Evolutionary conservation across 2,888 invertebrate species (phyloP).

Genomic region (Elegia similella): DNA sequence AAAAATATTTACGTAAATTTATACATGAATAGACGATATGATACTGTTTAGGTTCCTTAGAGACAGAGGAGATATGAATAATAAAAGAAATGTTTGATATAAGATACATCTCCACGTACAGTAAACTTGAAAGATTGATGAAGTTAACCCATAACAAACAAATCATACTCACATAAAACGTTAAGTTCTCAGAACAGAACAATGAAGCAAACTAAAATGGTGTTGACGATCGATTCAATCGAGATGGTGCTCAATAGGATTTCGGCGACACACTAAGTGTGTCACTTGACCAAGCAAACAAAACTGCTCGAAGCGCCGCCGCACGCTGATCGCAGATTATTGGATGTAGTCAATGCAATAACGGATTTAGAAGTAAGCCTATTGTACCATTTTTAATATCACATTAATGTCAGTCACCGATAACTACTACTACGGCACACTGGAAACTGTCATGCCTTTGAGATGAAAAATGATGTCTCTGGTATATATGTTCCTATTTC

Average conservation of each 20-base stretch:
- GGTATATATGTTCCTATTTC: no score
- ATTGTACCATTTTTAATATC: background rate
- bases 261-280: constrained; percentile 17
- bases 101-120: no score
- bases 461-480: no score
- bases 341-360: background rate
- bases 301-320: constrained; percentile 7
- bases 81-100: no score
- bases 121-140: background rate
- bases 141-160: background rate
- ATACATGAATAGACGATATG: no score
- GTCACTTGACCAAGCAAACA: constrained; percentile 19
- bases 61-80: no score
- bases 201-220: background rate
- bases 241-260: background rate
- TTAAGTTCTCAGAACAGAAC: background rate
- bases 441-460: no score
- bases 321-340: background rate
- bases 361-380: background rate
- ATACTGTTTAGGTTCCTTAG: no score
- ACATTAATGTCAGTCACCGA: no score
- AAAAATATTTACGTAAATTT: no score
- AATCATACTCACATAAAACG: background rate
- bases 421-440: no score
- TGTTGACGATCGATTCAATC: background rate